A percentile compares a stretch with the other conserved stretches of the same genome.
phyloP scores from a whole-genome alignment of 2,113 vertebrate genomes.

The Himantopus leucocephalus region DNA sequence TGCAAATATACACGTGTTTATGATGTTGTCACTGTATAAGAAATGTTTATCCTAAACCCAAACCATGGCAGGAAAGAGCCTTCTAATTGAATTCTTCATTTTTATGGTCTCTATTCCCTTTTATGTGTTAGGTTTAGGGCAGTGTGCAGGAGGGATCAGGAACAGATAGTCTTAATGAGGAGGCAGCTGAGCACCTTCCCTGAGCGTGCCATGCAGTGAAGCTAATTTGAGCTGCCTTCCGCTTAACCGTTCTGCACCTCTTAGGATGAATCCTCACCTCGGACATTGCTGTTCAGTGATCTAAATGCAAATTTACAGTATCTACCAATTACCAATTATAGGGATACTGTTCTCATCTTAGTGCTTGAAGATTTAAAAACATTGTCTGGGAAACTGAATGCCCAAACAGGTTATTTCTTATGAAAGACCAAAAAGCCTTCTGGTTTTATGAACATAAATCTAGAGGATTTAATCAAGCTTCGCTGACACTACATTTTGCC shows the following conservation, averaged over 20 bases:
- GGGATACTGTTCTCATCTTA: neutral
- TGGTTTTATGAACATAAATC: neutral
- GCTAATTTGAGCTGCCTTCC: neutral
- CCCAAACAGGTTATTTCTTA: neutral
- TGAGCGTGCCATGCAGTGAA: neutral
- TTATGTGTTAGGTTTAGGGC: neutral
- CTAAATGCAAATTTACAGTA: neutral
- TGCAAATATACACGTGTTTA: neutral
- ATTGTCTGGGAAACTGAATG: neutral
- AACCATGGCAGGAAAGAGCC: neutral
- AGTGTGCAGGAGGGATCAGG: neutral
- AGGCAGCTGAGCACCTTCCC: neutral
- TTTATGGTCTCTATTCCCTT: neutral
- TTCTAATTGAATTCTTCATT: neutral
- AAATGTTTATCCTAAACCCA: neutral
- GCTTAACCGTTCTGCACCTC: neutral
- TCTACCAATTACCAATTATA: neutral
- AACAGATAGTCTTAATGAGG: neutral
- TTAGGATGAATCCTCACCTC: accelerated
- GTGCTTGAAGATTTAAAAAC: neutral
- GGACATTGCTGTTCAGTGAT: neutral
- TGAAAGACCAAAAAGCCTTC: neutral
- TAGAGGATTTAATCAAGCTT: neutral
- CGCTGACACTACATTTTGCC: neutral
- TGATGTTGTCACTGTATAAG: neutral